Conservation (phyloP, 2,888 invertebrate species). For the Scaptomyza parva region DNA sequence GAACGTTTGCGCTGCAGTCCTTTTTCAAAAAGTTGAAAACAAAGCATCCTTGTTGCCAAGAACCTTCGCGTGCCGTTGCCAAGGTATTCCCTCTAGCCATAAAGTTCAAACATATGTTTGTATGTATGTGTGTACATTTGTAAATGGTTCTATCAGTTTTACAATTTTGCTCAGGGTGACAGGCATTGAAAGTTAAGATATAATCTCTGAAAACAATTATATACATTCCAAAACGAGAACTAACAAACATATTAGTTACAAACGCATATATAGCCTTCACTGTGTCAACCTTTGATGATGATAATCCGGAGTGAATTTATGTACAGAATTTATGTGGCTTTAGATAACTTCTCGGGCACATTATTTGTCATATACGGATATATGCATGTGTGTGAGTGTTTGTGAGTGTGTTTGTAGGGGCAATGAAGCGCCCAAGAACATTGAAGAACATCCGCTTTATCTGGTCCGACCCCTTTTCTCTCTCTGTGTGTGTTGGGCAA, state of each 20-base stretch:
- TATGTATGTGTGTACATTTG: neutral
- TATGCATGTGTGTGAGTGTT: neutral
- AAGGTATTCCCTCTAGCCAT: neutral
- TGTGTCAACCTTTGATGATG: neutral
- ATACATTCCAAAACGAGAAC: neutral
- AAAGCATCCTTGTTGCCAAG: neutral
- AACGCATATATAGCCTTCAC: neutral
- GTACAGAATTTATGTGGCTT: constrained; percentile 16
- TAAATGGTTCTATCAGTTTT: neutral
- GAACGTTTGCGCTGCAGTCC: too few species aligned
- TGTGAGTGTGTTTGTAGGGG: neutral
- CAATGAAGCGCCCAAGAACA: constrained; percentile 4
- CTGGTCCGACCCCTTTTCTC: constrained; percentile 1
- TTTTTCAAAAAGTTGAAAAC: neutral
- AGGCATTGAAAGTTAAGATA: constrained; percentile 4
- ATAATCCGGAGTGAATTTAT: constrained; percentile 18
- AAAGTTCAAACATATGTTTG: neutral
- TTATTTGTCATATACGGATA: constrained; percentile 22
- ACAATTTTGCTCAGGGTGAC: neutral
- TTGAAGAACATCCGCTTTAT: constrained; percentile 21
- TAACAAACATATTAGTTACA: neutral
- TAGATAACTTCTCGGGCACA: constrained; percentile 27
- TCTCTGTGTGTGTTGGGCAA: constrained; percentile 44
- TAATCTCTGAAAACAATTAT: constrained; percentile 7
- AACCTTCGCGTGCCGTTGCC: neutral